phyloP scores from a whole-genome alignment of 2,113 vertebrate genomes.

The Loxodonta africana region DNA sequence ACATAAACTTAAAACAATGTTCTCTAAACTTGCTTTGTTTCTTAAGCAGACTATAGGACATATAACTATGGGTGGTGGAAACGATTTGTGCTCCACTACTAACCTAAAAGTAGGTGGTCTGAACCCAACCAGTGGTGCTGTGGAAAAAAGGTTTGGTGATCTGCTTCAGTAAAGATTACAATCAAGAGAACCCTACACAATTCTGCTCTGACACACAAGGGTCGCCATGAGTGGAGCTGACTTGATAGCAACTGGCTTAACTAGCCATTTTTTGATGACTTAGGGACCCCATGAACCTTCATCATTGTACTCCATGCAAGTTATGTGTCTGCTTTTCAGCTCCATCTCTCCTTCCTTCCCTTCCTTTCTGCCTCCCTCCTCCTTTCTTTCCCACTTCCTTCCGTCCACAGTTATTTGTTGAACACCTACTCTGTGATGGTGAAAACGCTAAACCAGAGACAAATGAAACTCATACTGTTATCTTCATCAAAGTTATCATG shows the following conservation, averaged over 20 bases:
- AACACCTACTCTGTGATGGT: not conserved
- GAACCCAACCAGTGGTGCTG: no score
- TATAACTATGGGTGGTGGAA: not conserved
- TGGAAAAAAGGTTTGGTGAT: no score
- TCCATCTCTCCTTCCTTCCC: not conserved
- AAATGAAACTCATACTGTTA: not conserved
- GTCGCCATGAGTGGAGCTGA: no score
- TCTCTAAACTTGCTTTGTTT: not conserved
- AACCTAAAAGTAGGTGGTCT: no score
- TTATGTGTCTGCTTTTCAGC: not conserved
- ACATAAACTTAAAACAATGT: not conserved
- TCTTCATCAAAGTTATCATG: not conserved
- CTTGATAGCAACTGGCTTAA: not conserved
- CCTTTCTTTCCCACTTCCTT: not conserved
- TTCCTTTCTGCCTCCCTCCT: not conserved
- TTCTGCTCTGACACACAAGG: no score
- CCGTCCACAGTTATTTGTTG: not conserved
- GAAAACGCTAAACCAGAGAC: no score
- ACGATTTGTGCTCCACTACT: no score
- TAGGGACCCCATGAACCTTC: not conserved
- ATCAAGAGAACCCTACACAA: no score
- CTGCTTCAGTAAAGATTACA: no score
- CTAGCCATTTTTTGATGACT: not conserved
- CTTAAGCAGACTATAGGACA: not conserved
- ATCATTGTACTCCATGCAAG: not conserved